Evolutionary conservation across 2,113 vertebrate species (phyloP), one percentile per base, ranked within the genome.

Genomic region (Athene cunicularia): DNA sequence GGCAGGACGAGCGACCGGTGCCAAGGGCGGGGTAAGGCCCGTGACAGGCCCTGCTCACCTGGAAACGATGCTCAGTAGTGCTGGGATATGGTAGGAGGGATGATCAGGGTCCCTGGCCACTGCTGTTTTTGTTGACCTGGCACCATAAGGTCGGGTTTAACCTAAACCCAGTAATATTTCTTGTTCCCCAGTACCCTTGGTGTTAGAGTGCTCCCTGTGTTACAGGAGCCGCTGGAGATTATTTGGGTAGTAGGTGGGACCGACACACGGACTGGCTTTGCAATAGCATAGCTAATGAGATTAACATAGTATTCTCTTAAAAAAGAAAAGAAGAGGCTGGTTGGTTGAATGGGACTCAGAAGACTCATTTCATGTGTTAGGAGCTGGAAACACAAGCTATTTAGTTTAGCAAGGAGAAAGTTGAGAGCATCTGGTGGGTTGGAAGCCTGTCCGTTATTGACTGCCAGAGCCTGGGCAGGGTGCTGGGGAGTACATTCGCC

Each of bases 361-460:
- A 90, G 45, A 24, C 63, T 76, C 3, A 1, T 77, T 90, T 86
- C 41, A 37, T 22, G 35, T 0, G 0, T 14, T 84, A 26, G 82
- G 83, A 66, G 41, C 26, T 72, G 67, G 85, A 67, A 94, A 64
- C 81, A 88, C 60, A 53, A 58, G 72, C 90, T 83, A 2, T 35
- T 67, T 20, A 82, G 66, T 72, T 86, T 53, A 80, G 82, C 55
- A 33, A 53, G 93, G 91, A 83, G 94, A 94, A 94, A 88, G 95
- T 35, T 76, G 86, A 59, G 86, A 92, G 91, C 93, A 86, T 90
- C 86, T 88, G 96, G 33, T 76, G 91, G 71, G 49, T 33, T 70
- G 63, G 83, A 66, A 80, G 30, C 49, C 23, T 0, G 1, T 26
- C 41, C 0, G 1, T 49, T 33, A 37, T 10, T 0, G 58, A 27